Evolutionary conservation across 2,888 invertebrate species (phyloP), one percentile per base, ranked within the genome.

Genomic region (Drosophila siamana): DNA sequence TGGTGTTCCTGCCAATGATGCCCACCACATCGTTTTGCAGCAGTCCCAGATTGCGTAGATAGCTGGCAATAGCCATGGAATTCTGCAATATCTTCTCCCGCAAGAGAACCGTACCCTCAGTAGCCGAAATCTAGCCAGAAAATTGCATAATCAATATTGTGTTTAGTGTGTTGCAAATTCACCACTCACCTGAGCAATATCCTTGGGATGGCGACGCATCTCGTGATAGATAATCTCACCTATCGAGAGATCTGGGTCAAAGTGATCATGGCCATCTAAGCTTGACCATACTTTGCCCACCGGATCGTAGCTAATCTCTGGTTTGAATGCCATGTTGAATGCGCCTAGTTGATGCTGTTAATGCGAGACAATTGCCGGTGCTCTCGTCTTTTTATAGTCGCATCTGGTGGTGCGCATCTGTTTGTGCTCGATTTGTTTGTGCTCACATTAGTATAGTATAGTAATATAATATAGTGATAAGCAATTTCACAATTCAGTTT

Each of bases 11-110:
- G 0, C 78, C 82, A 4, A 84, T 61, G 9, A 86, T 64, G 6
- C 85, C 85, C 16, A 86, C 70, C 22, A 85, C 62, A 55, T 88
- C 85, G 6, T 75, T 65, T 33, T 81, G 77, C 0, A 52, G 13
- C 7, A 85, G 48, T 2, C 74, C 81, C 8, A 60, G 11, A 4
- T 46, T 38, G 2, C 51, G 47, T 36, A 79, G 33, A 33, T 69
- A 62, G 33, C 66, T 67, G 24, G 79, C 79, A 9, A 80, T 41
- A 0, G 68, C 63, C 46, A 74, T 68, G 13, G 65, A n/a, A 28
- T 69, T 69, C 15, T 9, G 15, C 0, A 62, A 41, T 5, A 72
- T 36, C 30, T 72, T 54, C 1, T 24, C 50, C 24, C 51, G 50
- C 4, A 41, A 51, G 9, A 72, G 16, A 2, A 51, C 9, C 6